Evolutionary conservation across 2,888 invertebrate species (phyloP).

Genomic region (Cremastinae sp.): DNA sequence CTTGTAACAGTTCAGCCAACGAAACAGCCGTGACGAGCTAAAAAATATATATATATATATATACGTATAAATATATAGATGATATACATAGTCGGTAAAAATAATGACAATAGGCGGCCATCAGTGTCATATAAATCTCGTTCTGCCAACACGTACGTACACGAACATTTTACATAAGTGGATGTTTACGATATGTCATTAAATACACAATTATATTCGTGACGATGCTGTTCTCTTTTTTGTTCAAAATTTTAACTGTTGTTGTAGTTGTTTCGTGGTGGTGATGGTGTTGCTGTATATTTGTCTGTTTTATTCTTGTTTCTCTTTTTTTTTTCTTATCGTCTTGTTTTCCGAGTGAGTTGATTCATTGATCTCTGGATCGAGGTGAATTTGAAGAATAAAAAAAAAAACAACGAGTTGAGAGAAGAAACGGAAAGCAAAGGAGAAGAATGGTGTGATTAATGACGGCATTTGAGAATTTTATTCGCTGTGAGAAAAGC

Average conservation of each 20-base stretch:
- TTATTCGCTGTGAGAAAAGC: too few species aligned
- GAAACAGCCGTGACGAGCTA: slow-evolving; percentile 80
- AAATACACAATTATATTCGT: slow-evolving; percentile 52
- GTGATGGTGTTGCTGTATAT: not conserved
- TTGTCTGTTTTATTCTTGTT: not conserved
- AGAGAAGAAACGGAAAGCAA: not conserved
- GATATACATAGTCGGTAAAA: slow-evolving; percentile 75
- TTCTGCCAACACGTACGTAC: slow-evolving; percentile 64
- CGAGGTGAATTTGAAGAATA: slow-evolving; percentile 7
- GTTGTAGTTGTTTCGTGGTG: too few species aligned
- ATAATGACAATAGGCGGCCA: slow-evolving; percentile 66
- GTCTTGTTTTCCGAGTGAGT: slow-evolving; percentile 45
- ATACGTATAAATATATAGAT: slow-evolving; percentile 22
- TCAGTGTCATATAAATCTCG: slow-evolving; percentile 67
- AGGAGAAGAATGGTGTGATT: too few species aligned
- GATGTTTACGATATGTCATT: slow-evolving; percentile 46
- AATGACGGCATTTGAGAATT: too few species aligned
- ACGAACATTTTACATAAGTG: slow-evolving; percentile 49
- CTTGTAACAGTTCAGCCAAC: slow-evolving; percentile 80
- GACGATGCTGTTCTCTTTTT: slow-evolving; percentile 48
- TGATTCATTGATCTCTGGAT: slow-evolving; percentile 46
- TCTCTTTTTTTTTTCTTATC: slow-evolving; percentile 23
- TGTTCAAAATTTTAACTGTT: slow-evolving; percentile 4
- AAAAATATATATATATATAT: slow-evolving; percentile 66
- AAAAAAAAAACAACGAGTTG: not conserved